A percentile compares a stretch with the other conserved stretches of the same genome.
Evolutionary conservation across 2,888 invertebrate genomes (phyloP).

Genomic region (Kuschelorhynchus macadamiae): DNA sequence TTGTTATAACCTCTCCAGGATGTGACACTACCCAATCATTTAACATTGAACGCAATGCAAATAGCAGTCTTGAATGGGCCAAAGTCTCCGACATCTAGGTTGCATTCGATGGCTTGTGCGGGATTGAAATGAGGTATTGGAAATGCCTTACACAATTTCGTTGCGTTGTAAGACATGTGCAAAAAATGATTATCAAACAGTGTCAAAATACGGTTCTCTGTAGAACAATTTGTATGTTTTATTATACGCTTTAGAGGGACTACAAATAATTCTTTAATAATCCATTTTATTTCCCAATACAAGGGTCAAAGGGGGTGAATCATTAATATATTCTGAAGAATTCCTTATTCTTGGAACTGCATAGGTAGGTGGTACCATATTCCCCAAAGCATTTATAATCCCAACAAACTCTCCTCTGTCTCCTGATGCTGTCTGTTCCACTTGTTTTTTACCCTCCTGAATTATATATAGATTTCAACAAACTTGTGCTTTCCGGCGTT

Average conservation of each 20-base stretch:
- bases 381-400: slow-evolving; percentile 21
- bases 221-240: slow-evolving; percentile 19
- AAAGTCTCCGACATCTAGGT: slow-evolving; percentile 33
- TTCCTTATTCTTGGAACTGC: slow-evolving; percentile 22
- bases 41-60: slow-evolving; percentile 31
- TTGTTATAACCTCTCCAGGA: slow-evolving; percentile 38
- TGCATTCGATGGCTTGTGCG: slow-evolving; percentile 14
- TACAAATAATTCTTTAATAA: slow-evolving; percentile 16
- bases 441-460: slow-evolving; percentile 12
- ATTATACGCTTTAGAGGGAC: slow-evolving; percentile 7
- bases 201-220: slow-evolving; percentile 9
- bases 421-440: slow-evolving; percentile 17
- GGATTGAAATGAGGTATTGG: slow-evolving; percentile 14
- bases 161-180: slow-evolving; percentile 1
- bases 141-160: slow-evolving; percentile 5
- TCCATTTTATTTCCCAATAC: slow-evolving; percentile 27
- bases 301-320: slow-evolving; percentile 12
- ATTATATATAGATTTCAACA: slow-evolving; percentile 46
- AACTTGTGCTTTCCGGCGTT: slow-evolving; percentile 57
- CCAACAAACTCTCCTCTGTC: not conserved
- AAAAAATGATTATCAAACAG: slow-evolving; percentile 15
- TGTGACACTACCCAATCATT: slow-evolving; percentile 35
- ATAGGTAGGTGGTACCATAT: slow-evolving; percentile 15
- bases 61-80: slow-evolving; percentile 36
- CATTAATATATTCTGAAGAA: slow-evolving; percentile 21